phyloP scores from a whole-genome alignment of 2,888 invertebrate genomes.

The Acanthosepion lycidas region DNA sequence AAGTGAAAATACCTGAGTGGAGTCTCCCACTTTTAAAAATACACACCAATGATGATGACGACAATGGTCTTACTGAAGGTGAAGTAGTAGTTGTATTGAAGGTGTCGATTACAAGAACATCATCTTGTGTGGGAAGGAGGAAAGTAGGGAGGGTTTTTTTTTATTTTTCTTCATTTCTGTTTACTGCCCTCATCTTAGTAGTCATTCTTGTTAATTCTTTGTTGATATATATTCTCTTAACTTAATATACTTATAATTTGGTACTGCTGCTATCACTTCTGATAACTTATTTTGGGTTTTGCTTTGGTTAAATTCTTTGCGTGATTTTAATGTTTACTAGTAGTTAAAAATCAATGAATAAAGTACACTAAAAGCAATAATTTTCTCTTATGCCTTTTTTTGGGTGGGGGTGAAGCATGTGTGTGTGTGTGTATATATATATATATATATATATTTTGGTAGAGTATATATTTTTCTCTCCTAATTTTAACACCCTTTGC shows the following conservation, averaged over 20 bases:
- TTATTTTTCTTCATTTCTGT: not conserved
- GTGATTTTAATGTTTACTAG: too few relatives aligned
- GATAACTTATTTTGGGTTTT: not conserved
- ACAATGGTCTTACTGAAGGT: not conserved
- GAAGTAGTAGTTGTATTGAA: not conserved
- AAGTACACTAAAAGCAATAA: not conserved
- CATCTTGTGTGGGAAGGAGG: not conserved
- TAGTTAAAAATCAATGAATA: not conserved
- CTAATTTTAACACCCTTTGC: too few relatives aligned
- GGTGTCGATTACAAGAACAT: slow-evolving; percentile 2
- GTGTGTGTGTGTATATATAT: not conserved
- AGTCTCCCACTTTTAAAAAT: slow-evolving; percentile 33
- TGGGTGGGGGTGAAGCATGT: rapidly evolving
- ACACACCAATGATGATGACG: slow-evolving; percentile 3
- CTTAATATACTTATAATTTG: not conserved
- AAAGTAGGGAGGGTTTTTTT: not conserved
- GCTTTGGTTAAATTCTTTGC: not conserved
- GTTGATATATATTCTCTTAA: not conserved
- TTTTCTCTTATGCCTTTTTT: too few relatives aligned
- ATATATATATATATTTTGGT: not conserved
- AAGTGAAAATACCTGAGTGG: not conserved
- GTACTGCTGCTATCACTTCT: not conserved
- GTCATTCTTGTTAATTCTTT: not conserved
- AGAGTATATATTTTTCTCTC: too few relatives aligned
- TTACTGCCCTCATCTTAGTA: not conserved